phyloP scores from a whole-genome alignment of 2,113 vertebrate species.

The Thermophis baileyi region DNA sequence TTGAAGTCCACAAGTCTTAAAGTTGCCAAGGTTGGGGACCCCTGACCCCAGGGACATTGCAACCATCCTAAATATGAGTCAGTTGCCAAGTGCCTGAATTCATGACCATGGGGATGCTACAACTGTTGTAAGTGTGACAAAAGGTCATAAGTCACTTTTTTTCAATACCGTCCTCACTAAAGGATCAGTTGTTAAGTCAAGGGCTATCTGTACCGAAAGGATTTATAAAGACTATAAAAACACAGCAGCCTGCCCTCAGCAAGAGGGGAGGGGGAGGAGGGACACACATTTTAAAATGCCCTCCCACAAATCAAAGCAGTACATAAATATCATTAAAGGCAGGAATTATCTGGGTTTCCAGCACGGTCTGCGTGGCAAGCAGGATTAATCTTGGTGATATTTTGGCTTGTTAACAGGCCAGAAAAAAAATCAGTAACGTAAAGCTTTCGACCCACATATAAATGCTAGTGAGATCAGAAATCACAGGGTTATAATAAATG shows the following conservation, averaged over 20 bases:
- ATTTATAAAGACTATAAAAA: background rate
- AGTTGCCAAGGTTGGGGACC: no score
- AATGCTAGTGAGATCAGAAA: background rate
- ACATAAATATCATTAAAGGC: background rate
- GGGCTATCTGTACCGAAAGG: background rate
- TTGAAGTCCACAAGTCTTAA: no score
- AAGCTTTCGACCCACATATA: background rate
- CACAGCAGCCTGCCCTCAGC: background rate
- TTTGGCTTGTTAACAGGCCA: background rate
- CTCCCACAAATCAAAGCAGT: background rate
- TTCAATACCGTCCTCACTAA: background rate
- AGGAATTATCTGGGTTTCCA: background rate
- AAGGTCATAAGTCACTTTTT: background rate
- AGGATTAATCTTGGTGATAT: background rate
- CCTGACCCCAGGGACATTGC: background rate
- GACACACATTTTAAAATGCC: background rate
- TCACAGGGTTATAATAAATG: background rate
- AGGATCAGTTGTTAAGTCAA: background rate
- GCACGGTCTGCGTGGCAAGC: background rate
- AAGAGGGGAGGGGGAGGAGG: background rate
- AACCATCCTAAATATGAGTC: background rate
- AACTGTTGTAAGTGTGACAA: background rate
- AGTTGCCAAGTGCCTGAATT: background rate
- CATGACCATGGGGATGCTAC: background rate
- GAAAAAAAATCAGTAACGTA: background rate